These are phyloP conservation scores for Falco naumanni DNA, from an alignment of 2,797 vertebrate genomes.

Conservation along the genomic window DNA sequence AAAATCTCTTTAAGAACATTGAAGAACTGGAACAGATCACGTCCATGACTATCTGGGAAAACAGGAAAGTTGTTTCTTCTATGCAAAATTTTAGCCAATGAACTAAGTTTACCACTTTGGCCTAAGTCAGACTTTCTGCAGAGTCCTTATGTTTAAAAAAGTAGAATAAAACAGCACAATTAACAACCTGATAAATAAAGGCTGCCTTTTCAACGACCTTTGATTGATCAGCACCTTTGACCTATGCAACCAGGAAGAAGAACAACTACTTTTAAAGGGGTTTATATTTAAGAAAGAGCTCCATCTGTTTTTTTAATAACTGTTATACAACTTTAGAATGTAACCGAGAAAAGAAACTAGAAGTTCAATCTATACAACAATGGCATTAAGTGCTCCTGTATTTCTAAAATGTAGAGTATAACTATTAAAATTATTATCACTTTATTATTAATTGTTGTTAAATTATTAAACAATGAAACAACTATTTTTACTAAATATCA, in stretches of 20 bases:
- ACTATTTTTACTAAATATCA: neutral
- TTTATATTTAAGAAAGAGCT: neutral
- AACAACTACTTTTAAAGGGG: neutral
- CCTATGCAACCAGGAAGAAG: neutral
- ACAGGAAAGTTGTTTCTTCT: neutral
- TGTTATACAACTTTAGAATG: neutral
- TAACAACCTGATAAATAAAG: neutral
- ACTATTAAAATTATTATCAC: neutral
- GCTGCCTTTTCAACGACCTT: neutral
- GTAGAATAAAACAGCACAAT: neutral
- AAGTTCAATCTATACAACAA: neutral
- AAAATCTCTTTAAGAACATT: neutral
- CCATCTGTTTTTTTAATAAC: neutral
- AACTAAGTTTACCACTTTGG: neutral
- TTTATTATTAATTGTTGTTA: neutral
- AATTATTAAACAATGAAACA: neutral
- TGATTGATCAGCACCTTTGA: neutral
- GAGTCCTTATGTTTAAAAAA: neutral
- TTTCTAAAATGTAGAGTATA: neutral
- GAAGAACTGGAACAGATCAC: neutral
- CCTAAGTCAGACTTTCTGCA: neutral
- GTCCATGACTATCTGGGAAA: neutral
- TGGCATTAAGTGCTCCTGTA: neutral
- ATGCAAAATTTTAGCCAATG: neutral
- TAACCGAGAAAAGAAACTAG: neutral